Evolutionary conservation across 2,888 invertebrate genomes (phyloP), one percentile per base, ranked within the genome.

Genomic region (Acronicta psi): DNA sequence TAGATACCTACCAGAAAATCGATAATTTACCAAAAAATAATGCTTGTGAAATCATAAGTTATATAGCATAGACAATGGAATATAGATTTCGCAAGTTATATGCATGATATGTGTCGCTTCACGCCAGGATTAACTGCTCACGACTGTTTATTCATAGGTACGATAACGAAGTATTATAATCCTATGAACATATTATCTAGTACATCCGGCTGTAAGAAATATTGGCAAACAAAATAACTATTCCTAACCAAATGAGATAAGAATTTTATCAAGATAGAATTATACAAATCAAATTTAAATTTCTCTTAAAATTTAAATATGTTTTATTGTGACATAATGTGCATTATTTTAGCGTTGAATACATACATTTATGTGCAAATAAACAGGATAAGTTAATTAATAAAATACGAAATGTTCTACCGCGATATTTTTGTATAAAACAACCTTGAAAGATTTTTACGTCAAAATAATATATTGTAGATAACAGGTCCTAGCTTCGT

Each of bases 61-160:
- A 6, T 7, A 31, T 36, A 1, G 29, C 9, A 4, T 17, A 53
- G 14, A 51, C 57, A 49, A 58, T 58, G 11, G 17, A 55, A 52
- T 51, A 37, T 20, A 50, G 17, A 11, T 31, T 50, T 53, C 7
- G 43, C 20, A 47, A 47, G 50, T 41, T 50, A 38, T 17, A 8
- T 54, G 44, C 44, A 52, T 45, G 29, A 62, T 60, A 50, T 65
- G 20, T 53, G 64, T 51, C 40, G 59, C 59, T 57, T 69, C 69
- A 64, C 36, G 59, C 37, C 13, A 9, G 13, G 10, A 51, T 69
- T 57, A 52, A 16, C 3, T 14, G 1, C 44, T 65, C 69, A 69
- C 57, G 69, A 60, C 14, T 50, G 13, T 47, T 47, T 47, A 38
- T 51, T 44, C 38, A 43, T 34, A 43, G 40, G 18, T 31, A 49